Conservation (phyloP, 1,140 invertebrate genomes). For the Lineus longissimus region DNA sequence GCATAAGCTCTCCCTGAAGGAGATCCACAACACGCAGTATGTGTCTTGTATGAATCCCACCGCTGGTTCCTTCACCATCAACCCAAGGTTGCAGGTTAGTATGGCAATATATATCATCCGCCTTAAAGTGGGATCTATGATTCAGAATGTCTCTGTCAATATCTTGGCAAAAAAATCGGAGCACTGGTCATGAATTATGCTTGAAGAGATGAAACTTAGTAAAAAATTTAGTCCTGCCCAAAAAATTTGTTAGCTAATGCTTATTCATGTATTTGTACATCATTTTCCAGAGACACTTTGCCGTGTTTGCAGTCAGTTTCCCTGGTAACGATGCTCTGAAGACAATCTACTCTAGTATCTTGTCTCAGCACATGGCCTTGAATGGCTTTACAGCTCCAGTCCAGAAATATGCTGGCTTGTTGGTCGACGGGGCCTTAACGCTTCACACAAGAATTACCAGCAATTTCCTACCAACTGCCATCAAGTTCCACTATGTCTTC, state of each 20-base stretch:
- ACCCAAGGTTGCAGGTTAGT: slow-evolving; percentile 75
- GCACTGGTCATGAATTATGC: too few relatives aligned
- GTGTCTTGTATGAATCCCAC: slow-evolving; percentile 97
- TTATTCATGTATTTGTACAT: too few relatives aligned
- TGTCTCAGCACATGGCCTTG: slow-evolving; percentile 73
- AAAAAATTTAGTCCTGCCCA: too few relatives aligned
- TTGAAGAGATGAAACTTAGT: too few relatives aligned
- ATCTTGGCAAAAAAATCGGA: not conserved
- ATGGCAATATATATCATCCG: not conserved
- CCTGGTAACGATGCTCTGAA: slow-evolving; percentile 80
- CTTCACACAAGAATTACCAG: slow-evolving; percentile 80
- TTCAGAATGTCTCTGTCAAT: not conserved
- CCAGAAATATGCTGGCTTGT: slow-evolving; percentile 62
- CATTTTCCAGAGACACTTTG: slow-evolving; percentile 75
- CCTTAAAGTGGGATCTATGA: not conserved
- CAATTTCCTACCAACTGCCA: slow-evolving; percentile 87
- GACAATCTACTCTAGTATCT: slow-evolving; percentile 78
- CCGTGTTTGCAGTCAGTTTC: slow-evolving; percentile 90
- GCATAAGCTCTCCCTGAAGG: slow-evolving; percentile 83
- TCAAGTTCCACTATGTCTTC: slow-evolving; percentile 96
- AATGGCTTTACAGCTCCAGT: slow-evolving; percentile 66
- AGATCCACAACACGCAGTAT: slow-evolving; percentile 95
- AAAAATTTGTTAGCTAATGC: too few relatives aligned
- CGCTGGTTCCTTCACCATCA: slow-evolving; percentile 93
- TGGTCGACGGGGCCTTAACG: slow-evolving; percentile 76